Percentiles rank a stretch among this genome's conserved stretches.
Conservation (phyloP, 2,797 vertebrate genomes). For the Hipposideros larvatus region DNA sequence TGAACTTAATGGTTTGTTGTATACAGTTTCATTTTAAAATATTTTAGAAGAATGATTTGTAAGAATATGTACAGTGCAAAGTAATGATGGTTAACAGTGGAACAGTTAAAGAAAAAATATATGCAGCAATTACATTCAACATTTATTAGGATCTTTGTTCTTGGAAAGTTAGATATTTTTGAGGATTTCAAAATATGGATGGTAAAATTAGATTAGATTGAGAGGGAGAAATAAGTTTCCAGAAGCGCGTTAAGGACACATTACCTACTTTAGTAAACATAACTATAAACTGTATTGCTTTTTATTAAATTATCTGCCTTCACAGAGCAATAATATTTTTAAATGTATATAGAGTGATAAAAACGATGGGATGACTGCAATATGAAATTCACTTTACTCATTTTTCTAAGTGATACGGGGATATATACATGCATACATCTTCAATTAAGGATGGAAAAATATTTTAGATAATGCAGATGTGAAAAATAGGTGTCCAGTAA, state of each 20-base stretch:
- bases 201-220: slow-evolving; percentile 63
- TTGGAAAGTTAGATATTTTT: slow-evolving; percentile 77
- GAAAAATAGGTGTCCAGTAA: neutral
- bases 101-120: slow-evolving; percentile 79
- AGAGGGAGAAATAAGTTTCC: slow-evolving; percentile 74
- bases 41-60: slow-evolving; percentile 79
- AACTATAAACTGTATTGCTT: slow-evolving; percentile 75
- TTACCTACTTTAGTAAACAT: slow-evolving; percentile 80
- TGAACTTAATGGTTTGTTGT: slow-evolving; percentile 77
- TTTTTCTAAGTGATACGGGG: slow-evolving; percentile 65
- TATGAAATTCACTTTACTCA: slow-evolving; percentile 64
- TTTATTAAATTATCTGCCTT: slow-evolving; percentile 82
- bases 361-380: slow-evolving; percentile 65
- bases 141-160: slow-evolving; percentile 80
- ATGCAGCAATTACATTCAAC: slow-evolving; percentile 68
- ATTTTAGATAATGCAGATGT: slow-evolving; percentile 70
- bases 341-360: slow-evolving; percentile 71
- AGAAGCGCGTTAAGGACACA: slow-evolving; percentile 69
- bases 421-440: slow-evolving; percentile 31
- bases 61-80: slow-evolving; percentile 76
- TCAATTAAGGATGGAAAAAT: slow-evolving; percentile 63
- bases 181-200: slow-evolving; percentile 72
- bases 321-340: slow-evolving; percentile 60
- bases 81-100: slow-evolving; percentile 75
- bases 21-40: slow-evolving; percentile 83